Percentiles rank a stretch among this genome's conserved stretches.
Conservation (phyloP, 1,140 invertebrate genomes). For the Metopolophium dirhodum region DNA sequence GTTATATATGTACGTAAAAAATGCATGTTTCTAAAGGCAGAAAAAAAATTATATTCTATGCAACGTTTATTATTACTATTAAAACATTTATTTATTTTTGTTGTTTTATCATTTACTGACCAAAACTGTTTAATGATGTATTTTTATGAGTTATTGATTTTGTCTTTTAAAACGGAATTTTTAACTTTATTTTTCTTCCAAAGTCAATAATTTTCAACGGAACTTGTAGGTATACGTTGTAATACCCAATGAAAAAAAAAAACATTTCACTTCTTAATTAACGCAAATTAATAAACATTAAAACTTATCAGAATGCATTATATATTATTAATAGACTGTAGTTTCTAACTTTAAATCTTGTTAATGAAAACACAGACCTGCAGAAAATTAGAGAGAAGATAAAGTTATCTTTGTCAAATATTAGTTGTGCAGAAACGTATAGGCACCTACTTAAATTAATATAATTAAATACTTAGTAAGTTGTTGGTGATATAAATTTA, state of each 20-base stretch:
- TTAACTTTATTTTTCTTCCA: background rate
- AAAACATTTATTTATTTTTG: conserved; percentile 11
- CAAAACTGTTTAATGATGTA: background rate
- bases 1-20: background rate
- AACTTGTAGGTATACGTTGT: background rate
- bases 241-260: background rate
- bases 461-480: background rate
- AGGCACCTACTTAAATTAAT: background rate
- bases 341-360: background rate
- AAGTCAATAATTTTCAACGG: background rate
- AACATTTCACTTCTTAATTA: background rate
- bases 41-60: background rate
- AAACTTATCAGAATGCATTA: background rate
- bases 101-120: background rate
- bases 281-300: background rate
- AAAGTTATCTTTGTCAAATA: background rate
- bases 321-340: background rate
- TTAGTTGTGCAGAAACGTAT: background rate
- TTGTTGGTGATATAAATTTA: background rate
- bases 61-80: background rate
- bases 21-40: background rate
- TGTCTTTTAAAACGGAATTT: background rate
- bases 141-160: background rate
- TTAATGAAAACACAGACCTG: background rate
- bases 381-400: background rate